Percentiles rank a stretch among this genome's conserved stretches.
phyloP scores from a whole-genome alignment of 2,797 vertebrate genomes.

The Tadarida brasiliensis region DNA sequence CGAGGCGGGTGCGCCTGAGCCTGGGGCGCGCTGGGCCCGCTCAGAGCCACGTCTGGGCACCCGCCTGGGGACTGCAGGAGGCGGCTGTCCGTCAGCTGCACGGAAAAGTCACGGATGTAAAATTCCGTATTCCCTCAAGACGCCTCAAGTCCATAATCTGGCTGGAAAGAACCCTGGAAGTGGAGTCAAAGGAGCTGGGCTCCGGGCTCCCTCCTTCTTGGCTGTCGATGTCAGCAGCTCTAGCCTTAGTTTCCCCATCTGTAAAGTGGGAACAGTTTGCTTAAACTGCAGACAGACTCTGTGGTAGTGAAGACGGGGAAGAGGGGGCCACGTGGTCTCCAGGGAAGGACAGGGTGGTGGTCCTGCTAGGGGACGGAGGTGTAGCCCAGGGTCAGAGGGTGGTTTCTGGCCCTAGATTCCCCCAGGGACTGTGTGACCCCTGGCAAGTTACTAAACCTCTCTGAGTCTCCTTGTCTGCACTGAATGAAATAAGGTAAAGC shows the following conservation, averaged over 20 bases:
- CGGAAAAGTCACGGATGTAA: background rate
- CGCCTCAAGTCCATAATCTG: rapidly evolving
- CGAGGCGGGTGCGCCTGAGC: background rate
- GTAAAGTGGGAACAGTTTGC: background rate
- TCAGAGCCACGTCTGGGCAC: background rate
- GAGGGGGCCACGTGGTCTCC: background rate
- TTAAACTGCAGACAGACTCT: background rate
- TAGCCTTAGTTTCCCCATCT: background rate
- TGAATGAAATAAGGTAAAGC: background rate
- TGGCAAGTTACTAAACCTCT: background rate
- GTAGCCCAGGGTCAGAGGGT: background rate
- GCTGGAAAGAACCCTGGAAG: background rate
- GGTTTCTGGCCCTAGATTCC: background rate
- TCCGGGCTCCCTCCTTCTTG: background rate
- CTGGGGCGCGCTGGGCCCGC: rapidly evolving
- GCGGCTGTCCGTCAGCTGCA: rapidly evolving
- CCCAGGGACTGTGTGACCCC: background rate
- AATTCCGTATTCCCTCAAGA: background rate
- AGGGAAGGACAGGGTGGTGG: background rate
- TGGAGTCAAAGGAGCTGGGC: background rate
- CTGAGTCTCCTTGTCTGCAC: background rate
- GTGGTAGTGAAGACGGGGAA: rapidly evolving
- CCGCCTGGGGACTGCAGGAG: background rate
- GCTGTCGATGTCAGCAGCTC: background rate
- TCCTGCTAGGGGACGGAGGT: background rate